These are phyloP conservation scores for Tyto alba DNA, from an alignment of 2,113 vertebrate genomes.

Conservation along the genomic window DNA sequence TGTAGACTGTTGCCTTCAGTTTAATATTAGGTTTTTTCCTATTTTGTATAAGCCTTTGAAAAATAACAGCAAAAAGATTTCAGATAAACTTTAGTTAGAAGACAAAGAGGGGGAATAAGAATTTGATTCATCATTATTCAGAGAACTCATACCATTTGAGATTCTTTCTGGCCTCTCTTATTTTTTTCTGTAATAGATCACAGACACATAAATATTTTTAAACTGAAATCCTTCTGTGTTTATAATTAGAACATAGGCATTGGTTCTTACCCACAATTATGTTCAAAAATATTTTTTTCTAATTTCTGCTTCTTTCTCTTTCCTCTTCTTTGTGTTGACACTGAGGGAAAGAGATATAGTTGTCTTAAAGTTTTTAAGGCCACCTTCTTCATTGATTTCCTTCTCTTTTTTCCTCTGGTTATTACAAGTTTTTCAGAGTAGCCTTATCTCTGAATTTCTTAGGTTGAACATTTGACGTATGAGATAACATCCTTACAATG, in stretches of 20 bases:
- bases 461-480: neutral
- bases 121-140: neutral
- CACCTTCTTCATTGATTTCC: neutral
- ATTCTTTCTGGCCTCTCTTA: neutral
- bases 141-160: neutral
- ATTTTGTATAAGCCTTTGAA: neutral
- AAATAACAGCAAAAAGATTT: neutral
- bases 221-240: neutral
- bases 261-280: neutral
- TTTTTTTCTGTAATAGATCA: neutral
- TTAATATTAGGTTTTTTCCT: neutral
- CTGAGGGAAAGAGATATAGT: neutral
- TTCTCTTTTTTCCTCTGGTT: neutral
- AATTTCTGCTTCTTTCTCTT: neutral
- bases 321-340: neutral
- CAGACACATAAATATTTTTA: neutral
- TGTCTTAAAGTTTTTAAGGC: neutral
- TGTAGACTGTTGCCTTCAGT: neutral
- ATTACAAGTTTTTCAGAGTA: neutral
- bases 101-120: neutral
- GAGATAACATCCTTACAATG: neutral
- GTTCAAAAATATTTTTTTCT: neutral
- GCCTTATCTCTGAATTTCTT: neutral
- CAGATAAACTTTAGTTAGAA: neutral
- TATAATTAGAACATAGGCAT: neutral